Conservation (phyloP, 2,113 vertebrate species). For the Ifrita kowaldi region DNA sequence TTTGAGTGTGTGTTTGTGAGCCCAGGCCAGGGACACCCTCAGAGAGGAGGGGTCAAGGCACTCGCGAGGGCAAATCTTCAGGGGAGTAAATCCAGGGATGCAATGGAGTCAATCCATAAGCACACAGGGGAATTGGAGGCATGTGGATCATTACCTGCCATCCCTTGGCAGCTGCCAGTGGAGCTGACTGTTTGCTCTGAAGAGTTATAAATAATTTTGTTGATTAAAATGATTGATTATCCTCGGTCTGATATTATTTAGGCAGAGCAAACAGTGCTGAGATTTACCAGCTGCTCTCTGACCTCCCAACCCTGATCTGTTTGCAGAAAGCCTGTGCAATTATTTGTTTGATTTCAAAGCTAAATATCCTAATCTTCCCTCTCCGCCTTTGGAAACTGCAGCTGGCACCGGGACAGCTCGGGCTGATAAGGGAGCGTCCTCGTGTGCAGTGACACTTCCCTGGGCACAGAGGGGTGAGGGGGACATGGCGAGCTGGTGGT, state of each 20-base stretch:
- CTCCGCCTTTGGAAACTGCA: neutral
- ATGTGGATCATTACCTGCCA: neutral
- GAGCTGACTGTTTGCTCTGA: neutral
- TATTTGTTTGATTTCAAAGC: slow-evolving; percentile 53
- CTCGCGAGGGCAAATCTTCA: neutral
- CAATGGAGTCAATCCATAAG: neutral
- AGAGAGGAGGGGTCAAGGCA: neutral
- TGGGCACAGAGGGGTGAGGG: neutral
- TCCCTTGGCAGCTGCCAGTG: neutral
- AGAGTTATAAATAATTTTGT: neutral
- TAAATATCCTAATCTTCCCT: slow-evolving; percentile 25
- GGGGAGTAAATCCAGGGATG: neutral
- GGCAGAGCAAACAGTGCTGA: slow-evolving; percentile 8
- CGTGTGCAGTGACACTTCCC: neutral
- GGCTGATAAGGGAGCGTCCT: neutral
- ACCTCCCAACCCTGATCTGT: slow-evolving; percentile 40
- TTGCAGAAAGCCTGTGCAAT: slow-evolving; percentile 33
- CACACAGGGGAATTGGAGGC: neutral
- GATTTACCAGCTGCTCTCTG: slow-evolving; percentile 15
- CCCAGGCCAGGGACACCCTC: neutral
- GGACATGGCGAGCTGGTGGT: neutral
- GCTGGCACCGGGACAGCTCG: neutral
- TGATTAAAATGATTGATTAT: slow-evolving; percentile 32
- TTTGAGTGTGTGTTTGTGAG: neutral
- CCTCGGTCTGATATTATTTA: neutral